A percentile compares a stretch with the other conserved stretches of the same genome.
These are phyloP conservation scores for Alentia gelatinosa DNA, from an alignment of 2,888 invertebrate genomes.

Conservation along the genomic window DNA sequence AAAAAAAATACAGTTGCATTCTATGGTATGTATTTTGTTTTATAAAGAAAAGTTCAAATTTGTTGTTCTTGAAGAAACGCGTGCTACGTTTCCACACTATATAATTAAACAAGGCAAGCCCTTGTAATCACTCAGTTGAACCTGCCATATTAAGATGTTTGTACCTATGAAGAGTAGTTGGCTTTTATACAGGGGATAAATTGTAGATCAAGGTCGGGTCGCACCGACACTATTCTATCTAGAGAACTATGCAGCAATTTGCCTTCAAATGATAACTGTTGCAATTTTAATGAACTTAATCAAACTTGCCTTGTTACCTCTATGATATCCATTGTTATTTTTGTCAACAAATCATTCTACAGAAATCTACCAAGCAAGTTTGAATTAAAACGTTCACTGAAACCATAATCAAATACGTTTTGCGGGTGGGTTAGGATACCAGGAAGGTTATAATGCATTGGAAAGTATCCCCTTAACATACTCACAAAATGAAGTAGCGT, in stretches of 20 bases:
- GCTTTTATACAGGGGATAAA: neutral
- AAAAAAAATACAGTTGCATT: no score
- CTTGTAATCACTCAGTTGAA: neutral
- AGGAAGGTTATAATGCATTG: neutral
- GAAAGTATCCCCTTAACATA: constrained; percentile 30
- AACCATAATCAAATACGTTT: neutral
- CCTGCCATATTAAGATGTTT: neutral
- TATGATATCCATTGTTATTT: neutral
- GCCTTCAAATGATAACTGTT: neutral
- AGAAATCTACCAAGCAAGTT: neutral
- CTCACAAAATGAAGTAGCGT: constrained; percentile 49
- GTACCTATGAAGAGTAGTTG: neutral
- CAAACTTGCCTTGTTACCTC: constrained; percentile 31
- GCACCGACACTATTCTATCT: no score
- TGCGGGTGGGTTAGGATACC: neutral
- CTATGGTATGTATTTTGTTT: neutral
- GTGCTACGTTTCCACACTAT: neutral
- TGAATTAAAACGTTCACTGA: neutral
- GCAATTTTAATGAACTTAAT: neutral
- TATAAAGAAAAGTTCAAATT: neutral
- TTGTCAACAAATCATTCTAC: constrained; percentile 14
- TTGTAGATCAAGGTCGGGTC: no score
- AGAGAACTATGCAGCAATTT: no score
- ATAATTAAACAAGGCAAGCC: neutral
- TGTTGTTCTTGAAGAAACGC: neutral